Evolutionary conservation across 2,797 vertebrate genomes (phyloP), one percentile per base, ranked within the genome.

Genomic region (Phataginus tetradactyla): DNA sequence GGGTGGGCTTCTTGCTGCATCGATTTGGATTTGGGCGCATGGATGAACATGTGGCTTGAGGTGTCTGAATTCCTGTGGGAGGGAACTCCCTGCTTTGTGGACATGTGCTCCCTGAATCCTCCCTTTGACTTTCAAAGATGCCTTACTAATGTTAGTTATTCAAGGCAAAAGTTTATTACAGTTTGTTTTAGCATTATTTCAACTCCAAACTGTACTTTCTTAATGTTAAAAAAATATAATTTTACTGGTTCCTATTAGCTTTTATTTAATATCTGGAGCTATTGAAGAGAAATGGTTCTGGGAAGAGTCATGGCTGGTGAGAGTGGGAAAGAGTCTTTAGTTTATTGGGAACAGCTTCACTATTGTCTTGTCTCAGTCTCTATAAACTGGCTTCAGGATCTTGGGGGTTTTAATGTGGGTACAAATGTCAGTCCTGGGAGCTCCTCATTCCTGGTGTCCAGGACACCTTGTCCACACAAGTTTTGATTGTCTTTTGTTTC

Each of bases 321-420:
- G 34, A 42, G 2, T 77, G 39, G 55, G 34, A 92, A 92, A 21
- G 29, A 27, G 4, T 18, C 39, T 80, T 66, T 29, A 25, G 51
- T 84, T 95, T 84, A 29, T 34, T 17, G 23, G 64, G 83, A 49
- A 84, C 80, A 59, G 7, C 29, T 84, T 94, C 11, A 42, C 15
- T 95, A 13, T 64, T 55, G 37, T 94, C 45, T 14, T 17, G 0
- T 39, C 45, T 87, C 37, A 12, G 25, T 88, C 66, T 53, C 79
- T 79, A 84, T 21, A 55, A 86, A 95, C n/a, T 86, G 49, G 37
- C 68, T 91, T 96, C 42, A 87, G 93, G 69, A 88, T 96, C 86
- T 83, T 39, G 8, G 9, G 8, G 68, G 32, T 90, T 80, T 86
- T 64, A 51, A 45, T 45, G 10, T 45, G 45, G 45, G 45, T 45